Evolutionary conservation across 2,888 invertebrate genomes (phyloP), one percentile per base, ranked within the genome.

Genomic region (Leptodirus hochenwartii): DNA sequence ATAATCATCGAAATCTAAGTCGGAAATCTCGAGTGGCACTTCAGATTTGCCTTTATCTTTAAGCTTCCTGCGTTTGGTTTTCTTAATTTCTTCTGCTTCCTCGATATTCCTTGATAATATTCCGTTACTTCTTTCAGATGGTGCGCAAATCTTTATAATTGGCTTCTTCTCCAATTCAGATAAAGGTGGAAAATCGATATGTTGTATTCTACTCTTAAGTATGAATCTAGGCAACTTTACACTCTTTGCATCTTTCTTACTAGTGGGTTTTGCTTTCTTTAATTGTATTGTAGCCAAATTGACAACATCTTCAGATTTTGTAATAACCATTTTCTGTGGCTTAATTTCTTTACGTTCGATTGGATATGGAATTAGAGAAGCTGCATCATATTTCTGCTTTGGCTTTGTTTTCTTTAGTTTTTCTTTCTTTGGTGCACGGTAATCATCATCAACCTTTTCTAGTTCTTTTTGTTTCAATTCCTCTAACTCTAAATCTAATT

Each of bases 141-240:
- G n/a, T n/a, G n/a, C n/a, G n/a, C n/a, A n/a, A n/a, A n/a, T n/a
- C n/a, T n/a, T n/a, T n/a, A n/a, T n/a, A 8, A 56, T 44, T 4
- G 56, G 49, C 28, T 43, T 37, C 29, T 48, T 43, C 39, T 54
- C 50, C 23, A 40, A 22, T 44, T 54, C 52, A 14, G 36, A 38
- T 26, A 36, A 13, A 12, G 56, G 52, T 20, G 58, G 56, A 37
- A 60, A 60, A 29, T 58, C 56, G 2, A 60, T 50, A 40, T 62
- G 62, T 23, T 56, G 61, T n/a, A 80, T 73, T 39, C 73, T 62
- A 47, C 79, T 79, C 44, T 74, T 76, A 1, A 81, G 53, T 44
- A 72, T 61, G 29, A 75, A 59, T 49, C 72, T 75, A 1, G 74
- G 77, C 31, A 78, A 51, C 38, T 43, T 46, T 1, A 37, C 44